Base-by-base conservation (phyloP, 1,140 invertebrate genomes). In the Zaprionus lachaisei region DNA sequence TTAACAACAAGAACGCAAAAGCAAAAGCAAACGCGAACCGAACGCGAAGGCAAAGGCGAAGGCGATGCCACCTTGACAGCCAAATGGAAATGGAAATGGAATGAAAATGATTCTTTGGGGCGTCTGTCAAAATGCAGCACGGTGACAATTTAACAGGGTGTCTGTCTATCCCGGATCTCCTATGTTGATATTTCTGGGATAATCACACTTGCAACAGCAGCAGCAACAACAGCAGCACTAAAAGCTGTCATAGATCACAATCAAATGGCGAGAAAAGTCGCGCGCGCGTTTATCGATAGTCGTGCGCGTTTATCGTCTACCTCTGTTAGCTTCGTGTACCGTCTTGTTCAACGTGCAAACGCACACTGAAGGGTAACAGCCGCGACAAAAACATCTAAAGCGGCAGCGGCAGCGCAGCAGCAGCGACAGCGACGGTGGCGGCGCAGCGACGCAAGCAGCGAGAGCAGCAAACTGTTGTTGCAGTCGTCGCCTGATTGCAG, bases 261-360 rank as follows among this genome's bases (percentile, higher is more conserved):
- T 69, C 66, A 80, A 73, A 77, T 54, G 62, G 64, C 63, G 55
- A 55, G 55, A 77, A 80, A 63, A 86, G 65, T 66, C 37, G 56
- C 24, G 57, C 58, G 38, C 61, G 64, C 69, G 26, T 79, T 71
- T 55, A 64, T 44, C 55, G 66, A 76, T 67, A 28, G 31, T 38
- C 55, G 49, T 14, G 26, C 38, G 24, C 37, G 26, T 60, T 70
- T 49, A 47, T 51, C 55, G 22, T 70, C 65, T 75, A 73, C 70
- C 71, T 78, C 56, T 62, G 24, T 66, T 47, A 47, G 22, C 44
- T 37, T 15, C 26, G 57, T 73, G 79, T 81, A 84, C 84, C 85
- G 84, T 90, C 69, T 60, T 68, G 79, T 79, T 81, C 84, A 85
- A 85, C 85, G 84, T 84, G 75, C 85, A 80, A 89, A 89, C 84